These are phyloP conservation scores for Chymomyza fuscimana DNA, from an alignment of 2,888 invertebrate genomes.

Conservation along the genomic window DNA sequence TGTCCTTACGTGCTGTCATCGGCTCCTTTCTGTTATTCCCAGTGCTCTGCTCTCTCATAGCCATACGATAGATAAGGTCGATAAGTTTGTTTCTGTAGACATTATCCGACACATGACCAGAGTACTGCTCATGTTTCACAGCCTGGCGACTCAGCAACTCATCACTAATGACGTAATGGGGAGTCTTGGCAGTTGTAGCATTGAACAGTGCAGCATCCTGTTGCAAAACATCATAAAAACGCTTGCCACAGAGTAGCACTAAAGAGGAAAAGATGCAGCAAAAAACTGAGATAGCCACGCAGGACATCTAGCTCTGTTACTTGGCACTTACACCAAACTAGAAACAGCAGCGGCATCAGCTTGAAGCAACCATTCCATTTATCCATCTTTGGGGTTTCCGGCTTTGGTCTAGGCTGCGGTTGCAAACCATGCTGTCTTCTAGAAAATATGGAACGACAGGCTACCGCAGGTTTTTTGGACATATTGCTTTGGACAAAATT, in stretches of 20 bases:
- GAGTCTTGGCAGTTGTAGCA: neutral
- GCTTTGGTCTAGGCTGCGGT: neutral
- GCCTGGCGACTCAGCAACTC: neutral
- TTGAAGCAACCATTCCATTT: neutral
- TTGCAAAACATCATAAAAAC: neutral
- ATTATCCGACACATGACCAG: neutral
- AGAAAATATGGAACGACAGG: too few relatives aligned
- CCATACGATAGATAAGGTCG: neutral
- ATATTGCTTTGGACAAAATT: too few relatives aligned
- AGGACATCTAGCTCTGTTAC: neutral
- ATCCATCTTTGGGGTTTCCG: neutral
- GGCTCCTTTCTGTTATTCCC: neutral
- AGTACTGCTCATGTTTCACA: too few relatives aligned
- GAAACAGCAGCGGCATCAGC: neutral
- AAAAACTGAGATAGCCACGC: neutral
- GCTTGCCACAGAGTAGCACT: neutral
- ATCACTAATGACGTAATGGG: neutral
- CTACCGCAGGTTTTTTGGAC: too few relatives aligned
- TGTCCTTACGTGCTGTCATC: neutral
- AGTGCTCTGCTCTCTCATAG: neutral
- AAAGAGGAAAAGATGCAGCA: neutral
- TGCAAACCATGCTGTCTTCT: neutral
- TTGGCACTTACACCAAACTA: neutral
- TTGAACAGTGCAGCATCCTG: neutral
- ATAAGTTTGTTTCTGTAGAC: neutral